Conservation (phyloP, 2,113 vertebrate genomes). For the Rana temporaria region DNA sequence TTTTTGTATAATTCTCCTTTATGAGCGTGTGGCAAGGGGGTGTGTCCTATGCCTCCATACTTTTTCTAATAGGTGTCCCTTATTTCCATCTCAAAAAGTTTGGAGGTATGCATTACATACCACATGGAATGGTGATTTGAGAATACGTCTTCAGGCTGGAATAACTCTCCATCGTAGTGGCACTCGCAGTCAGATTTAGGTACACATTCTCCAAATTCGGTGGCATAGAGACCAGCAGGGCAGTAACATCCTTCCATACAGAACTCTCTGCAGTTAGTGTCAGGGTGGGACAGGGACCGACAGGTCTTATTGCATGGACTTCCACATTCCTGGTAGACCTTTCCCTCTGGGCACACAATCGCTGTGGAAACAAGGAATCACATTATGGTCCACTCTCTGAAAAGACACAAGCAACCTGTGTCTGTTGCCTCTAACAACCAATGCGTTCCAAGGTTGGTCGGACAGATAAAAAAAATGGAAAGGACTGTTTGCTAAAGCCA, state of each 20-base stretch:
- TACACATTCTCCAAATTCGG: constrained; percentile 83
- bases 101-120: constrained; percentile 80
- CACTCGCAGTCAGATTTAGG: constrained; percentile 85
- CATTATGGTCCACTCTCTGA: no score
- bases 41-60: no score
- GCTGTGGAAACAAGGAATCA: constrained; percentile 66
- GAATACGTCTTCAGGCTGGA: constrained; percentile 89
- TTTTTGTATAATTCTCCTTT: no score
- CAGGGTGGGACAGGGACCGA: constrained; percentile 81
- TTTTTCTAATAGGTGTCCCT: no score
- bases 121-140: constrained; percentile 88
- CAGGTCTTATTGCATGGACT: constrained; percentile 86
- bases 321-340: constrained; percentile 85
- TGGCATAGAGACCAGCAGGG: constrained; percentile 80
- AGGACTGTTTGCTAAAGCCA: no score
- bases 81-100: no score
- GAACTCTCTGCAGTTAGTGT: constrained; percentile 73
- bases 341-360: constrained; percentile 80
- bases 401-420: no score
- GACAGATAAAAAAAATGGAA: no score
- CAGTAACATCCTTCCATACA: constrained; percentile 96
- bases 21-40: no score
- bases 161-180: constrained; percentile 90
- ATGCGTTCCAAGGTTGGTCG: no score
- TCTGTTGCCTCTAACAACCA: no score